A percentile compares a stretch with the other conserved stretches of the same genome.
These are phyloP conservation scores for Pavo muticus DNA, from an alignment of 2,113 vertebrate genomes.

Conservation along the genomic window DNA sequence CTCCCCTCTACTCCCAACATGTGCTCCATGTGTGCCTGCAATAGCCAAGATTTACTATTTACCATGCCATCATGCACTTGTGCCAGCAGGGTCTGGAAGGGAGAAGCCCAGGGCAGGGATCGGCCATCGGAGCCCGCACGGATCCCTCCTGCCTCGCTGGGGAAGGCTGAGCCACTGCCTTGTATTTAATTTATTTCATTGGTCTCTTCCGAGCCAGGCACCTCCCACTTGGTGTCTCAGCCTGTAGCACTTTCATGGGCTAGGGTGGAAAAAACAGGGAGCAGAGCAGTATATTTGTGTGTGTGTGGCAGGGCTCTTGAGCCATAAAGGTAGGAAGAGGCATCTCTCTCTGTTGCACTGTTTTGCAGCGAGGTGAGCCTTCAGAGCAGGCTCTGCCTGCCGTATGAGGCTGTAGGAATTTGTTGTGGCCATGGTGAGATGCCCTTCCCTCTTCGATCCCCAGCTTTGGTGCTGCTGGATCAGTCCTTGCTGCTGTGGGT, in stretches of 20 bases:
- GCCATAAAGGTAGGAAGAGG: background rate
- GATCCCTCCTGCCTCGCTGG: background rate
- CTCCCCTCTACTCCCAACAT: conserved; percentile 8
- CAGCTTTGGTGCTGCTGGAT: background rate
- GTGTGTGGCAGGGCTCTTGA: background rate
- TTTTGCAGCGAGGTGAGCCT: background rate
- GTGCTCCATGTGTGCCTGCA: conserved; percentile 17
- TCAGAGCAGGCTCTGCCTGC: background rate
- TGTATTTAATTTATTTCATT: conserved; percentile 66
- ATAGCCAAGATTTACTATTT: background rate
- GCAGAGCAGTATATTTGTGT: background rate
- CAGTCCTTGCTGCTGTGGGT: background rate
- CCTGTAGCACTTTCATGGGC: conserved; percentile 53
- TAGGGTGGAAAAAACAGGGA: conserved; percentile 50
- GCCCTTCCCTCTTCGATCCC: conserved; percentile 2
- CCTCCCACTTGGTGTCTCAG: conserved; percentile 48
- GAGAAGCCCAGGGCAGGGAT: background rate
- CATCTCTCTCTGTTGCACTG: background rate
- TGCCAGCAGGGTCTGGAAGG: background rate
- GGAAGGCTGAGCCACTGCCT: conserved; percentile 30
- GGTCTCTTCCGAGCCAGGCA: conserved; percentile 1
- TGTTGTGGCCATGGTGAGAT: background rate
- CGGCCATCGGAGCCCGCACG: background rate
- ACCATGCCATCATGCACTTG: rapidly evolving
- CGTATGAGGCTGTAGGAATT: background rate